Evolutionary conservation across 2,113 vertebrate species (phyloP).

Genomic region (Podarcis cretensis): DNA sequence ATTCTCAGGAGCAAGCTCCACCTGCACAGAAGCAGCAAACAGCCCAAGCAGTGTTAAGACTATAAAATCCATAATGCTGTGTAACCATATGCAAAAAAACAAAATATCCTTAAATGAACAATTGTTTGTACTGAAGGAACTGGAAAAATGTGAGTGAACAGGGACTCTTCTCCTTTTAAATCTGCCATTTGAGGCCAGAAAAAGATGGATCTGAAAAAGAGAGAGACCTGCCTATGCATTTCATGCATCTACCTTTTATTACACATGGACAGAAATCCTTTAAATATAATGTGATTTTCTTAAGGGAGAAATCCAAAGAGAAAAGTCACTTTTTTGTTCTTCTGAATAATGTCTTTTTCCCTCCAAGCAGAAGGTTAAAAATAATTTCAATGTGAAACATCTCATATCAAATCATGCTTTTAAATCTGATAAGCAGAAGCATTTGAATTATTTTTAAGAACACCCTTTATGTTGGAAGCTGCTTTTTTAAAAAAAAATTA

Average conservation of each 20-base stretch:
- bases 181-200: too few species aligned
- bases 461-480: conserved; percentile 36
- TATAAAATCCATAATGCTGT: not conserved
- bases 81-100: not conserved
- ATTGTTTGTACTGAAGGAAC: not conserved
- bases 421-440: not conserved
- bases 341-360: not conserved
- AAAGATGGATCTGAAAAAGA: not conserved
- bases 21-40: not conserved
- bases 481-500: conserved; percentile 56
- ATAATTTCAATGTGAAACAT: not conserved
- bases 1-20: not conserved
- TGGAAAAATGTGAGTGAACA: not conserved
- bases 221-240: not conserved
- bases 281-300: not conserved
- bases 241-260: not conserved
- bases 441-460: conserved; percentile 31
- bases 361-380: conserved; percentile 6
- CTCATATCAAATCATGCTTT: conserved; percentile 38
- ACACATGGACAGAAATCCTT: not conserved
- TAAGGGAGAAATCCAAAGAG: conserved; percentile 6
- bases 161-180: not conserved
- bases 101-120: not conserved
- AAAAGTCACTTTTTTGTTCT: conserved; percentile 7
- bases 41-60: not conserved